Conservation (phyloP, 2,113 vertebrate species). For the Stegastes partitus region DNA sequence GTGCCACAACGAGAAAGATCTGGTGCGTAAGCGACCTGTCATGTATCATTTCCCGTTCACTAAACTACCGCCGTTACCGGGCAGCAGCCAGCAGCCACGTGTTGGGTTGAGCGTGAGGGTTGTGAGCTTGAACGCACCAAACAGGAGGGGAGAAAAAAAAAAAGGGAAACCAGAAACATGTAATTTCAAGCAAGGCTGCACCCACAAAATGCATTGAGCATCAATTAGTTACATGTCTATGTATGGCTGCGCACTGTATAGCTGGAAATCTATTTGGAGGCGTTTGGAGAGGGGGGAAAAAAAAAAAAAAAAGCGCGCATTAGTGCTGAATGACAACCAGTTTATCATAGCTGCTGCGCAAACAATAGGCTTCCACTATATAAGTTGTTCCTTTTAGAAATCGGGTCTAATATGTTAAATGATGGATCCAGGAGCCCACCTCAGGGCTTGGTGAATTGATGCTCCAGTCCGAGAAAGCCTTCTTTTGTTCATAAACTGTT, state of each 20-base stretch:
- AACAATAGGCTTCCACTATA: not conserved
- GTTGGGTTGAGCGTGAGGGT: slow-evolving; percentile 17
- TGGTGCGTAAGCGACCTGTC: slow-evolving; percentile 63
- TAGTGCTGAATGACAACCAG: slow-evolving; percentile 44
- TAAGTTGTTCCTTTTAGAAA: slow-evolving; percentile 6
- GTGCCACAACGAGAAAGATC: slow-evolving; percentile 35
- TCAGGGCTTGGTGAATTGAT: slow-evolving; percentile 36
- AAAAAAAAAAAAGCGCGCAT: slow-evolving; percentile 14
- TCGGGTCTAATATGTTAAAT: slow-evolving; percentile 11
- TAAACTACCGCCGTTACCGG: slow-evolving; percentile 61
- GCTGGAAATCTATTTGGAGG: slow-evolving; percentile 23
- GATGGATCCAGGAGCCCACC: slow-evolving; percentile 28
- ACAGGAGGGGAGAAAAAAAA: not conserved
- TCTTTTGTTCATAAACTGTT: slow-evolving; percentile 59
- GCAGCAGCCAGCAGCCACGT: slow-evolving; percentile 58
- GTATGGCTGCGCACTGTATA: slow-evolving; percentile 31
- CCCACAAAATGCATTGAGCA: slow-evolving; percentile 50
- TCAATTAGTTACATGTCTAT: slow-evolving; percentile 59
- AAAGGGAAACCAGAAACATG: slow-evolving; percentile 51
- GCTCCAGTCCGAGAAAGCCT: slow-evolving; percentile 22
- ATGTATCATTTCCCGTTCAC: slow-evolving; percentile 69
- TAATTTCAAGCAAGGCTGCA: slow-evolving; percentile 76
- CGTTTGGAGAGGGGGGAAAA: too few relatives aligned
- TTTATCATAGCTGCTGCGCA: slow-evolving; percentile 35
- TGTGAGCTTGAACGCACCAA: slow-evolving; percentile 39